A percentile compares a stretch with the other conserved stretches of the same genome.
Evolutionary conservation across 2,113 vertebrate species (phyloP).

Genomic region (Ageneiosus marmoratus): DNA sequence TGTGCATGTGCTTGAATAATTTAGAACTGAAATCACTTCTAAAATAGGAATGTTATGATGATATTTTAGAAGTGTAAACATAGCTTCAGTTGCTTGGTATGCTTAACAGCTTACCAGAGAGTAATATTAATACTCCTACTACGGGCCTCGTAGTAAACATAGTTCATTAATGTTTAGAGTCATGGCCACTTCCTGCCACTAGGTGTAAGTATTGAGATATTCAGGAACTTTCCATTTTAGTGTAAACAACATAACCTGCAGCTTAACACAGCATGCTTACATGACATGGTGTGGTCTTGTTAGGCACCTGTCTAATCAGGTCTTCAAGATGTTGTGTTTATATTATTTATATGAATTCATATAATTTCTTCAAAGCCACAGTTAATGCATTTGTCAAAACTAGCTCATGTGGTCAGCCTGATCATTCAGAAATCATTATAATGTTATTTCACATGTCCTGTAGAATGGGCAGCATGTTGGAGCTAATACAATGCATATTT

Average conservation of each 20-base stretch:
- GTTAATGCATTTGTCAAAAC: neutral
- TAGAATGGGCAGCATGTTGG: neutral
- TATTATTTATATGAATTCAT: neutral
- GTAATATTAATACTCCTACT: neutral
- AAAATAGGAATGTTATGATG: neutral
- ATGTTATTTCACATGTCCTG: neutral
- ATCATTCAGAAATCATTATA: neutral
- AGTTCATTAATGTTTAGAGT: neutral
- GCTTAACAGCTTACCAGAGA: neutral
- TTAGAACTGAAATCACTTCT: neutral
- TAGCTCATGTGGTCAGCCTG: neutral
- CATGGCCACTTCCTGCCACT: slow-evolving; percentile 32
- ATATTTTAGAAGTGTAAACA: neutral
- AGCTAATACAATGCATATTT: neutral
- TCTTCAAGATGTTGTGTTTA: neutral
- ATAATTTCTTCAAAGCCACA: neutral
- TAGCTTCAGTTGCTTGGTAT: neutral
- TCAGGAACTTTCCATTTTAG: neutral
- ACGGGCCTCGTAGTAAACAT: neutral
- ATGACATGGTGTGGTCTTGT: neutral
- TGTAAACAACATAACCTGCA: neutral
- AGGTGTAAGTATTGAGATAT: slow-evolving; percentile 40
- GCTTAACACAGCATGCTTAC: neutral
- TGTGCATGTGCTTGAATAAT: neutral
- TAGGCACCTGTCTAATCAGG: neutral